Evolutionary conservation across 2,797 vertebrate species (phyloP).

Genomic region (Anguilla pacifica): DNA sequence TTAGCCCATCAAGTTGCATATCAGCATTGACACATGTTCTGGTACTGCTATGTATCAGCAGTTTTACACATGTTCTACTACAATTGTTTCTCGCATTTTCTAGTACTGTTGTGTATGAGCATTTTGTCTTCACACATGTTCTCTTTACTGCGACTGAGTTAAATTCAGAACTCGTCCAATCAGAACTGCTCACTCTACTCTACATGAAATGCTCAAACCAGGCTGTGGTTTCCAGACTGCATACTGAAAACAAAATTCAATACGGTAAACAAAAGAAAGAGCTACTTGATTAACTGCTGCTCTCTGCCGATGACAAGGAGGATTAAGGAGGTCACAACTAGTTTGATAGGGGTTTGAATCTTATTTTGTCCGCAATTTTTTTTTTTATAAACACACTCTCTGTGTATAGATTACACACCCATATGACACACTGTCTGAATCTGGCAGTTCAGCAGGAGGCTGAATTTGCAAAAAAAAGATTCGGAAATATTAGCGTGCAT

Average conservation of each 20-base stretch:
- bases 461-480: slow-evolving; percentile 71
- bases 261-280: slow-evolving; percentile 44
- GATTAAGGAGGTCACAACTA: slow-evolving; percentile 75
- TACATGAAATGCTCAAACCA: neutral
- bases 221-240: neutral
- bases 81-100: slow-evolving; percentile 69
- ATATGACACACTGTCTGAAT: slow-evolving; percentile 69
- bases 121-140: slow-evolving; percentile 48
- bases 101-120: neutral
- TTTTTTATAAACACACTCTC: slow-evolving; percentile 53
- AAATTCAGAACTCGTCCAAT: slow-evolving; percentile 47
- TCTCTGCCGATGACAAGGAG: slow-evolving; percentile 72
- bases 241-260: neutral
- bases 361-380: slow-evolving; percentile 66
- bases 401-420: slow-evolving; percentile 73
- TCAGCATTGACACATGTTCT: slow-evolving; percentile 62
- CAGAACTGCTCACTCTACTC: slow-evolving; percentile 37
- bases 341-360: slow-evolving; percentile 75
- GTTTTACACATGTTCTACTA: slow-evolving; percentile 66
- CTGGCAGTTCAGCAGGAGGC: slow-evolving; percentile 65
- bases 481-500: neutral
- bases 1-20: slow-evolving; percentile 73
- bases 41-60: slow-evolving; percentile 67
- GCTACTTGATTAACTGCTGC: slow-evolving; percentile 70
- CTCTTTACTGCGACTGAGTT: slow-evolving; percentile 67